phyloP scores from a whole-genome alignment of 2,797 vertebrate genomes.

The Catharus ustulatus region DNA sequence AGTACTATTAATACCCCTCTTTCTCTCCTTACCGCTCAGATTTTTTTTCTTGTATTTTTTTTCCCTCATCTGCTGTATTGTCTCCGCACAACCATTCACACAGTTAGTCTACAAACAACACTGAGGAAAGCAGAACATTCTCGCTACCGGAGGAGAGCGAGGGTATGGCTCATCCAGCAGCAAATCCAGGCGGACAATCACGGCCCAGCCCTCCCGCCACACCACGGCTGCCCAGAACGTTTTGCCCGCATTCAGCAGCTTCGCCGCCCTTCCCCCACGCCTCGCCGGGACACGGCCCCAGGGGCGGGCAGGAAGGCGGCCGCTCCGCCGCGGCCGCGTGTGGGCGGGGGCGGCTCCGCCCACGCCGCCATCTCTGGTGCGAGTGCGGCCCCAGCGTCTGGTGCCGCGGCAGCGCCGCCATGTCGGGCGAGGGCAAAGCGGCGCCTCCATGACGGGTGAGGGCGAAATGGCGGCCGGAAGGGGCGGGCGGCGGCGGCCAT shows the following conservation, averaged over 20 bases:
- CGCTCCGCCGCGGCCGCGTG: not conserved
- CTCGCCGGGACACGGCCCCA: too few species aligned
- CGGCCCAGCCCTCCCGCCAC: not conserved
- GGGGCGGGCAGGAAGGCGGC: not conserved
- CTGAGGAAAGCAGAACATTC: fast-evolving
- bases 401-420: not conserved
- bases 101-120: not conserved
- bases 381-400: not conserved
- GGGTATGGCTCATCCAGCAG: not conserved
- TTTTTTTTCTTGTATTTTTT: not conserved
- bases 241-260: fast-evolving
- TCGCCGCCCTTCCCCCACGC: too few species aligned
- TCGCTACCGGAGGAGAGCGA: not conserved
- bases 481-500: not conserved
- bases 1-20: not conserved
- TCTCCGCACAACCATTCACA: not conserved
- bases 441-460: not conserved
- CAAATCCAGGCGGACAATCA: not conserved
- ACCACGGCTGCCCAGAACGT: fast-evolving
- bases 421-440: not conserved
- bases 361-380: not conserved
- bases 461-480: not conserved
- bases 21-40: not conserved
- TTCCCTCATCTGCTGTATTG: not conserved
- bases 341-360: not conserved